Base-by-base conservation (phyloP, 2,113 vertebrate species). In the Brachyistius frenatus region DNA sequence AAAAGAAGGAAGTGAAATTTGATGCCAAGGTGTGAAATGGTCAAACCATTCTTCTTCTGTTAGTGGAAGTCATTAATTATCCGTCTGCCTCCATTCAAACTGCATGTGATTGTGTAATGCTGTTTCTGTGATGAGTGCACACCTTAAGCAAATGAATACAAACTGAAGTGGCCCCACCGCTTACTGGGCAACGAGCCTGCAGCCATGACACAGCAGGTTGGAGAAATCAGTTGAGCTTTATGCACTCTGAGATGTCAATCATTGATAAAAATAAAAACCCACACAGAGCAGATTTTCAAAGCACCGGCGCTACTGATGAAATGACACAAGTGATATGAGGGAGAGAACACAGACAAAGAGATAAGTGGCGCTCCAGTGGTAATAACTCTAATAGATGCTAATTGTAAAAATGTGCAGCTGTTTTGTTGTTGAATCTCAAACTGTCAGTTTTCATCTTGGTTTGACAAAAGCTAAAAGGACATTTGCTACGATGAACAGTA, bases 141-240 rank as follows among this genome's bases (percentile, higher is more conserved):
- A 89, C 93, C 92, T 91, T 93, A 69, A 66, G 85, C 81, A 92
- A 92, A 93, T 85, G 36, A 88, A 90, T 67, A 54, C 73, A 84
- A 78, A 80, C 65, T 47, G 14, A 76, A 80, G 69, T 44, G 36
- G 73, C 76, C 30, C 73, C 73, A 39, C 67, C 79, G 81, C 69
- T 31, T 23, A 11, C 54, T 80, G 86, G 92, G 93, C 90, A 83
- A 5, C 0, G 2, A 4, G 91, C 93, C 93, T 62, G 47, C 66
- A 46, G 55, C 70, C 0, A 64, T 95, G 94, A 95, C 94, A 94
- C 83, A 89, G 92, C 92, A 86, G 7, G 41, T 80, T 86, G 68
- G 44, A 62, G 49, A 62, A 78, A 84, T 77, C 70, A 73, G 66
- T 75, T 47, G 36, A 77, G 66, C 55, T 83, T 60, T 79, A 50